phyloP scores from a whole-genome alignment of 2,797 vertebrate genomes.

The Phalloptychus januarius region DNA sequence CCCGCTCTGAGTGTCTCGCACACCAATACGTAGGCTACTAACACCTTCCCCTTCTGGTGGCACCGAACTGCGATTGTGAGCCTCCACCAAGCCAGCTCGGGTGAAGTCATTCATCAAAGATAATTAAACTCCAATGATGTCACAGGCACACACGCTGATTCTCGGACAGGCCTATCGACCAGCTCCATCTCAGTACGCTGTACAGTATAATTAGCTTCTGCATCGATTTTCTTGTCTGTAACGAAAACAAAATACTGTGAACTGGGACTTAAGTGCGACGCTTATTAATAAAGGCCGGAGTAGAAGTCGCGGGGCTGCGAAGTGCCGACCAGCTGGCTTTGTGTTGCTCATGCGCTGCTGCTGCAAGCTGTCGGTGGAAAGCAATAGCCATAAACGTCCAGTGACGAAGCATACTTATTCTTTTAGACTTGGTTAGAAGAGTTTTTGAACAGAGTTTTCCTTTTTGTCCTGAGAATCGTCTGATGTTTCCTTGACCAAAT shows the following conservation, averaged over 20 bases:
- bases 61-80: slow-evolving; percentile 31
- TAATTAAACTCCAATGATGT: slow-evolving; percentile 57
- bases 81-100: slow-evolving; percentile 24
- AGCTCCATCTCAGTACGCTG: not conserved
- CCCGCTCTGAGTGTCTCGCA: not conserved
- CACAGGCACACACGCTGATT: slow-evolving; percentile 11
- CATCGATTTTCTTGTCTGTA: slow-evolving; percentile 20
- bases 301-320: not conserved
- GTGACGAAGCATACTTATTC: no score
- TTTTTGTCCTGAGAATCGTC: no score
- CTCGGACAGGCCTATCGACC: slow-evolving; percentile 23
- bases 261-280: not conserved
- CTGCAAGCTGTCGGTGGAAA: not conserved
- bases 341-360: not conserved
- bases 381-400: not conserved
- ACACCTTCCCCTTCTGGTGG: not conserved
- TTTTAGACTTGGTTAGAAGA: no score
- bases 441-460: no score
- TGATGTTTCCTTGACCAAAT: no score
- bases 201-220: slow-evolving; percentile 35
- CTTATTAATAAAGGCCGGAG: not conserved
- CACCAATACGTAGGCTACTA: not conserved
- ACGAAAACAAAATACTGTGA: not conserved
- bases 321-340: not conserved
- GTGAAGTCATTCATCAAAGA: slow-evolving; percentile 47